phyloP scores from a whole-genome alignment of 53 echinoderm and acorn worm species.

The Crossaster papposus region DNA sequence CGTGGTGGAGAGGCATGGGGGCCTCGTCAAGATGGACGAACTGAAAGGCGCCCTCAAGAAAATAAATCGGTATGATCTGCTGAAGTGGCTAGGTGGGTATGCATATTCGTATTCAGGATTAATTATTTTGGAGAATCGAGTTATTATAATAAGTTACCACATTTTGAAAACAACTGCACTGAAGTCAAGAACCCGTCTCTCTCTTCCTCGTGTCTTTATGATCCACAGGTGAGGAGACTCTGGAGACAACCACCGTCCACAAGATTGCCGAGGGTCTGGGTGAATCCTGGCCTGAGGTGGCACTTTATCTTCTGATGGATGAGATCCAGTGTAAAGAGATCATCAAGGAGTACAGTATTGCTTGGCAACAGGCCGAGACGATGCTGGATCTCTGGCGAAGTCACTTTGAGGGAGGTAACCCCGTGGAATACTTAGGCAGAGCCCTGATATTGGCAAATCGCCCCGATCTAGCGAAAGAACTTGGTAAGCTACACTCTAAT shows the following conservation, averaged over 20 bases:
- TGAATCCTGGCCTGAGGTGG: neutral
- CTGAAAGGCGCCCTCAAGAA: neutral
- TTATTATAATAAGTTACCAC: neutral
- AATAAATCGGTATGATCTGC: neutral
- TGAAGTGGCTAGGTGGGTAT: neutral
- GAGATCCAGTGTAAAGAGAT: neutral
- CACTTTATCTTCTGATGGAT: neutral
- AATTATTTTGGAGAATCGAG: neutral
- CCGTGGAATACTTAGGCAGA: constrained; percentile 10
- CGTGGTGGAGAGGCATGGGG: neutral
- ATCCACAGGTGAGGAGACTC: constrained; percentile 1
- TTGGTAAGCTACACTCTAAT: neutral
- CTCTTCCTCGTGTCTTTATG: neutral
- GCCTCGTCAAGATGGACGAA: neutral
- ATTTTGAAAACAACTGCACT: neutral
- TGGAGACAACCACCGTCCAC: neutral
- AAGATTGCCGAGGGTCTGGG: neutral
- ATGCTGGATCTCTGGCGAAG: neutral
- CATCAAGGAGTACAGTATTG: too few species aligned
- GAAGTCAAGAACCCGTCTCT: neutral
- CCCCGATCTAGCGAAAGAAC: neutral
- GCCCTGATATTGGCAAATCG: neutral
- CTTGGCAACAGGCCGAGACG: neutral
- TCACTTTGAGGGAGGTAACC: neutral
- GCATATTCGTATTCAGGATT: neutral